Percentiles rank a stretch among this genome's conserved stretches.
Conservation (phyloP, 2,113 vertebrate species). For the Ochotona princeps region DNA sequence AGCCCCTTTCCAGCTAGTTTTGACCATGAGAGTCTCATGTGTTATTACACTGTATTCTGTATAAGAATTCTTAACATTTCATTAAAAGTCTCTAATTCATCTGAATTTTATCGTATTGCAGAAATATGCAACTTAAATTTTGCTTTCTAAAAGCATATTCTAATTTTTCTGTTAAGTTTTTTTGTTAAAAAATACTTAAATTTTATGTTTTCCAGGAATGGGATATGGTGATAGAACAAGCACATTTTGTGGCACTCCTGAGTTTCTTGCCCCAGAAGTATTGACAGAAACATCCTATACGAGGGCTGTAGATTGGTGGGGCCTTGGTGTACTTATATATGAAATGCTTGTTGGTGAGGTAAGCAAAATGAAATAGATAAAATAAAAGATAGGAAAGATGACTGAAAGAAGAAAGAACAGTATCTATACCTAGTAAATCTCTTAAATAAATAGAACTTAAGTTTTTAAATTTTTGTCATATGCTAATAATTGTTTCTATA, state of each 20-base stretch:
- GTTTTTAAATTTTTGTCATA: conserved; percentile 25
- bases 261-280: conserved; percentile 98
- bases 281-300: conserved; percentile 99
- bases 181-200: conserved; percentile 55
- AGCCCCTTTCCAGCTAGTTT: conserved; percentile 7
- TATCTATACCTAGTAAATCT: conserved; percentile 22
- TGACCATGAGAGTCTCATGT: neutral
- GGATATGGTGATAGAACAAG: conserved; percentile 98
- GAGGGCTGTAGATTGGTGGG: conserved; percentile 99
- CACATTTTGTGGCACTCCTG: conserved; percentile 98
- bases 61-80: neutral
- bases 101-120: conserved; percentile 4
- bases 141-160: conserved; percentile 6
- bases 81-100: neutral
- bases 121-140: conserved; percentile 52
- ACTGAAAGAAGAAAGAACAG: conserved; percentile 33
- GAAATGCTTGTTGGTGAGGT: conserved; percentile 99
- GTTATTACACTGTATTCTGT: neutral
- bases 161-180: neutral
- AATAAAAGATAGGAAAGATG: neutral
- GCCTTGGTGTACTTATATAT: conserved; percentile 98
- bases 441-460: neutral
- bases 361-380: conserved; percentile 72
- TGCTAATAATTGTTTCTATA: conserved; percentile 27
- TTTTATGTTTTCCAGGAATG: conserved; percentile 91